Evolutionary conservation across 2,888 invertebrate species (phyloP).

Genomic region (Melinopterus prodromus): DNA sequence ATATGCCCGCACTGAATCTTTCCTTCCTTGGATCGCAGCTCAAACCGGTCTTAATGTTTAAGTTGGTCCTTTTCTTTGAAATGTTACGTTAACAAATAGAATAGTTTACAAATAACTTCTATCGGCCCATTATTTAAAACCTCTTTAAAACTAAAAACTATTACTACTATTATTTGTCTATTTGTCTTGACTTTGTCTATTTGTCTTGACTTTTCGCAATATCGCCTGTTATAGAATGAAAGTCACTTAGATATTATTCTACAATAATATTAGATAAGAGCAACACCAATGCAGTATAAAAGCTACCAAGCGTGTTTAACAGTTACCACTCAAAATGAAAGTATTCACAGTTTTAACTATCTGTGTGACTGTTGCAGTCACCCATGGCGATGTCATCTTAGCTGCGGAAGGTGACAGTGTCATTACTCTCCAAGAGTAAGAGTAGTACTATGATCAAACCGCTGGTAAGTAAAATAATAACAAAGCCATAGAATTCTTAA

Average conservation of each 20-base stretch:
- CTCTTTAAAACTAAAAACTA: not conserved
- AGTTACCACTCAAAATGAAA: conserved; percentile 7
- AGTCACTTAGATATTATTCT: not conserved
- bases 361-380: not conserved
- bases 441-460: not conserved
- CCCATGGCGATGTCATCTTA: not conserved
- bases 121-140: not conserved
- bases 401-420: not conserved
- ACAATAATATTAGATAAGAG: not conserved
- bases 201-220: too few relatives aligned
- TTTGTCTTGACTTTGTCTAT: too few relatives aligned
- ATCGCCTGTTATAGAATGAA: not conserved
- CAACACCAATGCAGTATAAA: not conserved
- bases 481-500: too few relatives aligned
- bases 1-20: conserved; percentile 47
- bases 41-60: conserved; percentile 23
- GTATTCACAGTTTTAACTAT: not conserved
- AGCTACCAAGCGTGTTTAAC: not conserved
- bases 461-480: not conserved
- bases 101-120: not conserved
- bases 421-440: conserved; percentile 10
- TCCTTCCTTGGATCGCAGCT: conserved; percentile 46
- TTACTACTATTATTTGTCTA: too few relatives aligned
- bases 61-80: not conserved
- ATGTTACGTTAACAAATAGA: not conserved